Base-by-base conservation (phyloP, 2,888 invertebrate genomes). In the Laspeyria flexula region DNA sequence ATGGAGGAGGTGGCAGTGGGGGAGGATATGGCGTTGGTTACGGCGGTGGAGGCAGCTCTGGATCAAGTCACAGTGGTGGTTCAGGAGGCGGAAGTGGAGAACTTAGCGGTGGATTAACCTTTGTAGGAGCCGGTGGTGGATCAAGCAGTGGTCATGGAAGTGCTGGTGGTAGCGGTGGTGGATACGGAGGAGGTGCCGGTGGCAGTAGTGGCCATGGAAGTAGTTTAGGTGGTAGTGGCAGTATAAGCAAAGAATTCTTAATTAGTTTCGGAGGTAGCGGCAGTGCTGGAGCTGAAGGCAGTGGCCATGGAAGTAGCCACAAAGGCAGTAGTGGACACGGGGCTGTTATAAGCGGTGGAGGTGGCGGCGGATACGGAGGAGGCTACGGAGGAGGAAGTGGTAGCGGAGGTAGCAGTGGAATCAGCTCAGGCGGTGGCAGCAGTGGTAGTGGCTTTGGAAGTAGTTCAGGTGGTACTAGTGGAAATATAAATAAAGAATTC, bases 51-150 rank as follows among this genome's bases (percentile, higher is more conserved):
- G 44, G 55, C 12, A 25, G 25, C 25, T 25, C 25, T 25, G 25
- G 25, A 47, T 18, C 40, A 12, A 85, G 86, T 54, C 67, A 71
- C 33, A 73, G 77, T 35, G 62, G 72, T 21, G 54, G 68, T 13
- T 76, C 71, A 31, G 71, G 71, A 43, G 75, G 61, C 16, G 72
- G 73, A 53, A 75, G 73, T 16, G 27, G 48, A 0, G 59, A 46
- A 9, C 9, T 11, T 11, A 29, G 44, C 0, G 29, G 50, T 10
- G 41, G 52, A 16, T 43, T 18, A 25, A 25, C 4, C 25, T 1
- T 25, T 25, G 25, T 25, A 6, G 37, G 34, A 0, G 18, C 30
- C 33, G 27, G 42, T 16, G 15, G 25, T 34, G 34, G 31, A 21
- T 18, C 29, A 25, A 25, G 7, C 25, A 25, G 25, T 18, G 43